phyloP scores from a whole-genome alignment of 2,113 vertebrate genomes.

The Pomatorhinus ruficollis region DNA sequence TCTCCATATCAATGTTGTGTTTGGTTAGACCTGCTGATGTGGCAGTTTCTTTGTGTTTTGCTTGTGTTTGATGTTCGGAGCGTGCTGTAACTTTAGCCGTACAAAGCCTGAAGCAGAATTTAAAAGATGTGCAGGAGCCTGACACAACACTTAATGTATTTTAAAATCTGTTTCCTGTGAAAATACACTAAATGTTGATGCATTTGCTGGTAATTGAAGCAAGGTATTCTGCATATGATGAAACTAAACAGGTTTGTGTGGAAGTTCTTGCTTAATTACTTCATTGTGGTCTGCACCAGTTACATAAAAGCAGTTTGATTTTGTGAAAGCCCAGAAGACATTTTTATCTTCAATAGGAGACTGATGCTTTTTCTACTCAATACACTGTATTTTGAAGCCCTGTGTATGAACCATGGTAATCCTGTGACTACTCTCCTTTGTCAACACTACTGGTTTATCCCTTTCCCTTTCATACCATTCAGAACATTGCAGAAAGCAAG shows the following conservation, averaged over 20 bases:
- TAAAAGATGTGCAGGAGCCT: not conserved
- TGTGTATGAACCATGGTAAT: not conserved
- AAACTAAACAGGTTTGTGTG: not conserved
- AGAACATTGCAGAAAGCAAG: not conserved
- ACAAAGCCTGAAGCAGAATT: not conserved
- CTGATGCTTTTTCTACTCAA: not conserved
- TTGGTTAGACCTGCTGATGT: not conserved
- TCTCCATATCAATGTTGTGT: not conserved
- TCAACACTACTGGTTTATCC: not conserved
- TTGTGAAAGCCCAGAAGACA: not conserved
- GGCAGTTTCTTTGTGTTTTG: not conserved
- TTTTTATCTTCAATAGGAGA: not conserved
- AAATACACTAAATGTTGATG: not conserved
- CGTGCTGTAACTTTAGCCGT: not conserved
- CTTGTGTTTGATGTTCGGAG: not conserved
- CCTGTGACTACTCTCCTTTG: not conserved
- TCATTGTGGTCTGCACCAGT: not conserved
- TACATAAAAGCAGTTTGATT: not conserved
- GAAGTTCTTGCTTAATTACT: not conserved
- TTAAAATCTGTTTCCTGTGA: not conserved
- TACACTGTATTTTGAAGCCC: not conserved
- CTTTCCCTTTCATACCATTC: not conserved
- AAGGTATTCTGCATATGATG: not conserved
- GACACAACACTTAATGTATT: not conserved
- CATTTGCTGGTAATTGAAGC: not conserved